phyloP scores from a whole-genome alignment of 1,140 invertebrate species.

The Drosophila kohkoa region DNA sequence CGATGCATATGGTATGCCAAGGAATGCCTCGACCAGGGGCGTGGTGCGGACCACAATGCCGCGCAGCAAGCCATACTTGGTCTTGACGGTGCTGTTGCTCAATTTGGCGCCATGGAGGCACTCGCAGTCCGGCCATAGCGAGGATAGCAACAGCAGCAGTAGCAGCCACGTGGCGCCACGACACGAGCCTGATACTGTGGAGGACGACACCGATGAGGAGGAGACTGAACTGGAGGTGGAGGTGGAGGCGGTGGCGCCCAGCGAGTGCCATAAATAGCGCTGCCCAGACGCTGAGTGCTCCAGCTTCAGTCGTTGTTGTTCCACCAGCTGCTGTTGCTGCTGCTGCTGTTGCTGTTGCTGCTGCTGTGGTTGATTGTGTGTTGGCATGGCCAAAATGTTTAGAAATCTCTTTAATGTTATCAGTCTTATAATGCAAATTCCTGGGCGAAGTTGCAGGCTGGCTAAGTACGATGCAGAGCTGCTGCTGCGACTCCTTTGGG shows the following conservation, averaged over 20 bases:
- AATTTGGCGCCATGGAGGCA: conserved; percentile 87
- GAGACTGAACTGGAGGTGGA: neutral
- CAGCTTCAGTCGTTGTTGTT: conserved; percentile 3
- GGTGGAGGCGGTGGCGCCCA: neutral
- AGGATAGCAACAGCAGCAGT: conserved; percentile 60
- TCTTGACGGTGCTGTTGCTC: conserved; percentile 92
- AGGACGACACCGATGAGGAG: neutral
- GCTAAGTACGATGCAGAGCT: conserved; percentile 7
- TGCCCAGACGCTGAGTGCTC: conserved; percentile 26
- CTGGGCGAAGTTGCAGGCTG: conserved; percentile 67
- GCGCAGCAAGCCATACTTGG: conserved; percentile 94
- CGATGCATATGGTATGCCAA: conserved; percentile 96
- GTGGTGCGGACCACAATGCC: conserved; percentile 92
- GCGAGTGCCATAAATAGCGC: conserved; percentile 40
- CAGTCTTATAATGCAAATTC: conserved; percentile 85
- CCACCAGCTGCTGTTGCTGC: conserved; percentile 11
- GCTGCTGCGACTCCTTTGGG: too few species aligned
- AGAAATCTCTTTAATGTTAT: conserved; percentile 84
- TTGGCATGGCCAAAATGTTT: conserved; percentile 67
- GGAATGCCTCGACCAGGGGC: conserved; percentile 95
- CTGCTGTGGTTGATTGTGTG: conserved; percentile 27
- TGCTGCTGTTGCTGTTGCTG: conserved; percentile 5
- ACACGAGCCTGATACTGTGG: neutral
- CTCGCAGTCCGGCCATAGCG: conserved; percentile 76
- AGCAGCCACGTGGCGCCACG: conserved; percentile 47